A percentile compares a stretch with the other conserved stretches of the same genome.
Conservation (phyloP, 2,888 invertebrate species). For the Doris montereyensis region DNA sequence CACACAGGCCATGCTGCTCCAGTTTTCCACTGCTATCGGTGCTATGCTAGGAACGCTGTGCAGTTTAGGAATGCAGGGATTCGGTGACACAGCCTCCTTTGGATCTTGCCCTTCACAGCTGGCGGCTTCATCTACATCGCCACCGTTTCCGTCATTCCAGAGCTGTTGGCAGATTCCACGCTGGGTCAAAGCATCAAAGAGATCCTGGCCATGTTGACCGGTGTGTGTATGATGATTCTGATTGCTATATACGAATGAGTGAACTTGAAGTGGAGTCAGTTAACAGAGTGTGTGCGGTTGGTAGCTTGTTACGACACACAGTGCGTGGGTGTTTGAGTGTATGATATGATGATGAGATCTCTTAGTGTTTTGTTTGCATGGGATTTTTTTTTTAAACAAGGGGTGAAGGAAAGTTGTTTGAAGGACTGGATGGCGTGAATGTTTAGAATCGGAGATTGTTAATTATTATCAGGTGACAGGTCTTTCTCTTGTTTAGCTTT, state of each 20-base stretch:
- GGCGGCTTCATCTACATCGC: constrained; percentile 99
- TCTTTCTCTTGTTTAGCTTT: too few relatives aligned
- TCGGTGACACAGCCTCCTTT: constrained; percentile 74
- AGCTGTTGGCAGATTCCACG: constrained; percentile 90
- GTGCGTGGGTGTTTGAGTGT: neutral
- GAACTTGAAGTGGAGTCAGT: constrained; percentile 58
- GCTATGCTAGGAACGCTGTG: constrained; percentile 93
- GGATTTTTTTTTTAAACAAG: neutral
- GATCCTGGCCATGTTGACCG: constrained; percentile 88
- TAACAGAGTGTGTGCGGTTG: constrained; percentile 75
- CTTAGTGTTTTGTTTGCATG: neutral
- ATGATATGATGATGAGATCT: neutral
- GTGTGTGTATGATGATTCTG: constrained; percentile 95
- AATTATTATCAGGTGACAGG: neutral
- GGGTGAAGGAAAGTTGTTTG: neutral
- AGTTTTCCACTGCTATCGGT: constrained; percentile 94
- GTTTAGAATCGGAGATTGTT: neutral
- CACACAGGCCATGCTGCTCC: constrained; percentile 89
- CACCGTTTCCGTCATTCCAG: constrained; percentile 98
- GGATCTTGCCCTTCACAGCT: constrained; percentile 97
- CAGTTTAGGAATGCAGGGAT: constrained; percentile 87
- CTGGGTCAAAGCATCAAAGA: constrained; percentile 92
- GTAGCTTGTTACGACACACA: too few relatives aligned
- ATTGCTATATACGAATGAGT: constrained; percentile 86
- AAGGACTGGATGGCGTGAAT: neutral